phyloP scores from a whole-genome alignment of 2,888 invertebrate species.

The Teleogryllus oceanicus region DNA sequence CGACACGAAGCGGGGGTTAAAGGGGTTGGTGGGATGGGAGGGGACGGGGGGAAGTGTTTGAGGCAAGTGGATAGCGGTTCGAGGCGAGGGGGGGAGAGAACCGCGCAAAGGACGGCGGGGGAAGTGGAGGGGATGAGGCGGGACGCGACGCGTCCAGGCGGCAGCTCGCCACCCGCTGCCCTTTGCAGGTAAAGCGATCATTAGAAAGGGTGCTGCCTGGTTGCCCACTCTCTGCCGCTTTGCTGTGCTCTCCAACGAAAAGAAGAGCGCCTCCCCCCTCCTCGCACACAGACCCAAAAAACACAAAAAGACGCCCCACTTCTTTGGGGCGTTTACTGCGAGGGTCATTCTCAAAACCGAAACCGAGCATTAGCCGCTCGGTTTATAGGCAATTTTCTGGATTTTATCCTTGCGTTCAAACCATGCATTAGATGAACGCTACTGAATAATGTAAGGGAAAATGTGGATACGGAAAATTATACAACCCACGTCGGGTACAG shows the following conservation, averaged over 20 bases:
- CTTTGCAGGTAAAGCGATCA: conserved; percentile 31
- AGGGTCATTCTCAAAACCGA: neutral
- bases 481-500: neutral
- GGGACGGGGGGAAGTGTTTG: no score
- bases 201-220: conserved; percentile 22
- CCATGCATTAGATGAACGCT: conserved; percentile 6
- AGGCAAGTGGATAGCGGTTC: no score
- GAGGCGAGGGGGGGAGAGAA: no score
- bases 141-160: neutral
- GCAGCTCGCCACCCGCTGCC: neutral
- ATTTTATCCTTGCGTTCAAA: conserved; percentile 9
- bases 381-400: conserved; percentile 10
- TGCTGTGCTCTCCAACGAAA: neutral
- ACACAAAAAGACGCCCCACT: neutral
- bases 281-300: neutral
- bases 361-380: conserved; percentile 18
- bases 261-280: neutral
- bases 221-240: neutral
- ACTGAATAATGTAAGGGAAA: conserved; percentile 18
- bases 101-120: no score
- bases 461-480: conserved; percentile 12
- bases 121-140: no score
- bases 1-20: no score
- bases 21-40: no score
- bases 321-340: conserved; percentile 12